Evolutionary conservation across 2,113 vertebrate genomes (phyloP).

Genomic region (Hemibagrus wyckioides): DNA sequence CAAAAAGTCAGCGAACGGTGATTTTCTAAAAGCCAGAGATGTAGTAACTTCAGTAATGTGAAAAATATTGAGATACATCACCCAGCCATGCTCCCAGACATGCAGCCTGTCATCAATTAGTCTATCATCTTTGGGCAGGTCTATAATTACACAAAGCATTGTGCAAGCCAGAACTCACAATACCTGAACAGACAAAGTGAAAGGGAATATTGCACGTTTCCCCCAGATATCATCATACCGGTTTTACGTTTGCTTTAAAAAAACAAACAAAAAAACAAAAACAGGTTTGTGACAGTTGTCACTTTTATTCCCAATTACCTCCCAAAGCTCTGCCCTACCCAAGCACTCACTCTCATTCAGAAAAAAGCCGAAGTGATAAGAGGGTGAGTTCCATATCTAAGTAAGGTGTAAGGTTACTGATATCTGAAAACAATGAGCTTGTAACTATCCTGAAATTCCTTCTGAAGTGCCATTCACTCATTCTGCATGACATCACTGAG

Average conservation of each 20-base stretch:
- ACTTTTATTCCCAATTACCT: conserved; percentile 48
- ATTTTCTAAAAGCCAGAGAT: neutral
- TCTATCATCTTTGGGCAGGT: conserved; percentile 34
- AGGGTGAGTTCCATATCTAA: conserved; percentile 8
- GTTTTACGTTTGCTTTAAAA: conserved; percentile 17
- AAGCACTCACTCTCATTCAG: conserved; percentile 33
- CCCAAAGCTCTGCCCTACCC: conserved; percentile 32
- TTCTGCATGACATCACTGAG: neutral
- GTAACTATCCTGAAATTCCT: neutral
- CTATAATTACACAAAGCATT: conserved; percentile 32
- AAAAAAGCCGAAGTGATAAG: conserved; percentile 26
- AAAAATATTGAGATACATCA: neutral
- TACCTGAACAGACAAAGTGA: conserved; percentile 39
- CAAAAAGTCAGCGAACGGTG: neutral
- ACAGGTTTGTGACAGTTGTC: conserved; percentile 45
- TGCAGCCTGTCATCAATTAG: neutral
- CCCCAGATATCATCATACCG: conserved; percentile 38
- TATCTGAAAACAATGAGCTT: conserved; percentile 13
- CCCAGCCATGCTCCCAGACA: neutral
- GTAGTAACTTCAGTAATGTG: neutral
- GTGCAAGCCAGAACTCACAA: conserved; percentile 44
- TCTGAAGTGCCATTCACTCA: neutral
- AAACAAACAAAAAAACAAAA: conserved; percentile 17
- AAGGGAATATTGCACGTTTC: conserved; percentile 39
- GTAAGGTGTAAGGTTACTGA: conserved; percentile 3